Conservation (phyloP, 2,113 vertebrate species). For the Calonectris borealis region DNA sequence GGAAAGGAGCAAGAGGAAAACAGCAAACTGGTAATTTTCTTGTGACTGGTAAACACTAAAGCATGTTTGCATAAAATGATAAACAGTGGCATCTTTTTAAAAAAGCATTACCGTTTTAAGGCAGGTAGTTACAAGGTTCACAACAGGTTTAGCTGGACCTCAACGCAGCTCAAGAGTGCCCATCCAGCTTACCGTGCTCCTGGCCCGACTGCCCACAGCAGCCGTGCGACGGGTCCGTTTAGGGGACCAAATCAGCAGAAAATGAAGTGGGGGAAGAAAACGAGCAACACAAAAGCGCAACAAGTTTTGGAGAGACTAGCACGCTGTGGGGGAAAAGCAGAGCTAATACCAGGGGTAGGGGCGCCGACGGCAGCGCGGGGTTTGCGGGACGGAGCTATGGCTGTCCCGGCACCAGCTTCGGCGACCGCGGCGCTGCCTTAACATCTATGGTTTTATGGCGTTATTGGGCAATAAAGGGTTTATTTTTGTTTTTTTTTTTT, state of each 20-base stretch:
- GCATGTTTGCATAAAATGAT: neutral
- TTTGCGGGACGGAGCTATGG: accelerated
- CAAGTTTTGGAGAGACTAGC: too few species aligned
- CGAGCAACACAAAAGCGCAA: neutral
- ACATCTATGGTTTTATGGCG: accelerated
- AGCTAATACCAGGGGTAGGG: neutral
- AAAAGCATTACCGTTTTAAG: neutral
- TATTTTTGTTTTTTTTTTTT: accelerated
- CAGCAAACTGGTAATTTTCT: neutral
- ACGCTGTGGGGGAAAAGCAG: accelerated
- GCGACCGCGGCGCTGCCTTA: accelerated
- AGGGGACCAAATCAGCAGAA: neutral
- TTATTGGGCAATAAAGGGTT: neutral
- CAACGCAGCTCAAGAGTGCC: accelerated
- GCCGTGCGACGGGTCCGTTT: neutral
- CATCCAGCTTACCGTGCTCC: accelerated
- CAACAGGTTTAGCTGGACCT: neutral
- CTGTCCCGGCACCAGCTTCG: neutral
- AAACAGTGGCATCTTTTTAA: neutral
- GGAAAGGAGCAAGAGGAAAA: neutral
- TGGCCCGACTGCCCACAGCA: neutral
- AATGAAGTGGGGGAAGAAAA: accelerated
- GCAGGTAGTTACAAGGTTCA: neutral
- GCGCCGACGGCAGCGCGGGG: accelerated
- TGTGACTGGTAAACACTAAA: neutral